Conservation (phyloP, 2,797 vertebrate genomes). For the Arrhamphus sclerolepis region DNA sequence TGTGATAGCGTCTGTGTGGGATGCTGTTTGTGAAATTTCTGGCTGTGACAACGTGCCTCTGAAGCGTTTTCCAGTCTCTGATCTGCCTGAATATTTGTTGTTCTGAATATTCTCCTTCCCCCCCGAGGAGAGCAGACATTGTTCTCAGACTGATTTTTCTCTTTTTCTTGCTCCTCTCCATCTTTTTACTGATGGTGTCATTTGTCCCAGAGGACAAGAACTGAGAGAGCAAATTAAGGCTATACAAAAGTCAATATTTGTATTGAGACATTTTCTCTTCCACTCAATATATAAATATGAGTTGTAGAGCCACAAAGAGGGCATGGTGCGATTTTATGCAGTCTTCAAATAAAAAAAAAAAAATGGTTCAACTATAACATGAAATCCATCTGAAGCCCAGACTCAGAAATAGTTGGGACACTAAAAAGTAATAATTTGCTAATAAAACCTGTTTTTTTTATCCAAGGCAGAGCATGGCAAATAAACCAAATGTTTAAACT, state of each 20-base stretch:
- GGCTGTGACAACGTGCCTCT: slow-evolving; percentile 39
- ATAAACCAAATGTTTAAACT: too few species aligned
- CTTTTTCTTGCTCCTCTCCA: slow-evolving; percentile 24
- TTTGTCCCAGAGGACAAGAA: slow-evolving; percentile 32
- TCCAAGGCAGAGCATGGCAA: too few species aligned
- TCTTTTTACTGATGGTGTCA: slow-evolving; percentile 24
- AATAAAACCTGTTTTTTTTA: too few species aligned
- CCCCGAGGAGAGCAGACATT: slow-evolving; percentile 26
- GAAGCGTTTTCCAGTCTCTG: slow-evolving; percentile 39
- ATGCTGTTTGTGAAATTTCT: slow-evolving; percentile 22
- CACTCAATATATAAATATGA: neutral
- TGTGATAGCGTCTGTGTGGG: slow-evolving; percentile 5
- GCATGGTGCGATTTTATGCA: neutral
- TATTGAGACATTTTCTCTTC: neutral
- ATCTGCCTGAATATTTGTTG: slow-evolving; percentile 49
- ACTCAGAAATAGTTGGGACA: too few species aligned
- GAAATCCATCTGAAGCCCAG: too few species aligned
- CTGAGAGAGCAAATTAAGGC: slow-evolving; percentile 28
- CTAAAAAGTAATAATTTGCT: too few species aligned
- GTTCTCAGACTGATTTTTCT: slow-evolving; percentile 30
- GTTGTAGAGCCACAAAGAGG: neutral
- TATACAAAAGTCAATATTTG: slow-evolving; percentile 31
- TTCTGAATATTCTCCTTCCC: slow-evolving; percentile 33
- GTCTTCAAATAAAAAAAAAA: slow-evolving; percentile 13
- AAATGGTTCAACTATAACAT: neutral